Evolutionary conservation across 2,888 invertebrate species (phyloP).

Genomic region (Caenorhabditis panamensis): DNA sequence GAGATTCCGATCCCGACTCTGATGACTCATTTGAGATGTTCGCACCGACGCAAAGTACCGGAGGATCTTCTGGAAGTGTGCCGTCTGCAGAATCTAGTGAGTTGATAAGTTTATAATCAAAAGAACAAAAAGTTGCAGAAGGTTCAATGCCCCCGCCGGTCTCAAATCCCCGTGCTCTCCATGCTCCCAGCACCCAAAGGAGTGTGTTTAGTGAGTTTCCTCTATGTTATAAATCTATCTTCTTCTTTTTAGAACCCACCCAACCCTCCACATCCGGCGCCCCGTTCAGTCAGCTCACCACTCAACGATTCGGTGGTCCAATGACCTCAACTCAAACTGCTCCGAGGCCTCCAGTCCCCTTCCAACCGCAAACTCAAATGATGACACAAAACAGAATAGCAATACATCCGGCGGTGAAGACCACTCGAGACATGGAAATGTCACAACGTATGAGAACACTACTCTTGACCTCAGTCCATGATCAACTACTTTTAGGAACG

Average conservation of each 20-base stretch:
- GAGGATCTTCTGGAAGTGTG: constrained; percentile 1
- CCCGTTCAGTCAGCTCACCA: constrained; percentile 6
- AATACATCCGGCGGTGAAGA: constrained; percentile 19
- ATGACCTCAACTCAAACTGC: neutral
- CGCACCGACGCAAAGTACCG: constrained; percentile 32
- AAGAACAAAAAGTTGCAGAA: neutral
- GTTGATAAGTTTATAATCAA: neutral
- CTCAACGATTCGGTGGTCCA: neutral
- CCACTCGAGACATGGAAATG: neutral
- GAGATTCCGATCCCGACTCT: constrained; percentile 41
- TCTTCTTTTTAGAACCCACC: neutral
- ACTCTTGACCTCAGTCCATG: neutral
- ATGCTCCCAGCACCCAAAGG: neutral
- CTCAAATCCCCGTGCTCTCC: neutral
- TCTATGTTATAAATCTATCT: neutral
- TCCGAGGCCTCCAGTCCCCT: neutral
- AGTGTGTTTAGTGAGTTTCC: neutral
- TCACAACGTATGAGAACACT: neutral
- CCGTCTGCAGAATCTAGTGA: constrained; percentile 2
- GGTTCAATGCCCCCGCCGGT: neutral
- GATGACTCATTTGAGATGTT: constrained; percentile 56
- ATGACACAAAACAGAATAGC: neutral
- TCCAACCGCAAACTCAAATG: neutral
- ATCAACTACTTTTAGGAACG: neutral
- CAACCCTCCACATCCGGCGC: neutral